Evolutionary conservation across 2,888 invertebrate genomes (phyloP).

Genomic region (Noctua janthe): DNA sequence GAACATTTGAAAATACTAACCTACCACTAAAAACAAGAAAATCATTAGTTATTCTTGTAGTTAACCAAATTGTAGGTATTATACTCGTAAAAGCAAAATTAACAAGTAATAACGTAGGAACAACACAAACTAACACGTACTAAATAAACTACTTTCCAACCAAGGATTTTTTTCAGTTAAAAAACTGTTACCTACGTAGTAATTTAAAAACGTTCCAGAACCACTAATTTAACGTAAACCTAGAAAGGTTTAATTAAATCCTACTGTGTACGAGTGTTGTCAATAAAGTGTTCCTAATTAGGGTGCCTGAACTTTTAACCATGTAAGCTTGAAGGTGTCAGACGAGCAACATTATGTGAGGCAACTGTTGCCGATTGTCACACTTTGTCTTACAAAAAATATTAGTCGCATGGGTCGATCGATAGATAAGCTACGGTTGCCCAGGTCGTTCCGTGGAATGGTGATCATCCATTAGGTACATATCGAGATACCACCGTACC

Average conservation of each 20-base stretch:
- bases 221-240: constrained; percentile 30
- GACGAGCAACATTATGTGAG: constrained; percentile 8
- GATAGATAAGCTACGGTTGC: background rate
- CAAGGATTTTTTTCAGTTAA: background rate
- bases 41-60: background rate
- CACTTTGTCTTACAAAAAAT: background rate
- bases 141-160: background rate
- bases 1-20: background rate
- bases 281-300: constrained; percentile 65
- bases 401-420: background rate
- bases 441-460: background rate
- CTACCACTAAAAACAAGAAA: background rate
- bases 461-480: background rate
- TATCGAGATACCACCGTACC: background rate
- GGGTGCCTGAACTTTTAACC: constrained; percentile 57
- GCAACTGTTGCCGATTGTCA: background rate
- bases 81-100: too few species aligned
- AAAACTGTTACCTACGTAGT: background rate
- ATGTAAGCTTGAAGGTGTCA: background rate
- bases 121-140: background rate
- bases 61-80: background rate
- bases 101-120: background rate
- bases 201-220: constrained; percentile 18
- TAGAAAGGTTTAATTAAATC: constrained; percentile 55
- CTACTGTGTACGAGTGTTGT: constrained; percentile 37